phyloP scores from a whole-genome alignment of 2,797 vertebrate genomes.

The Parambassis ranga region DNA sequence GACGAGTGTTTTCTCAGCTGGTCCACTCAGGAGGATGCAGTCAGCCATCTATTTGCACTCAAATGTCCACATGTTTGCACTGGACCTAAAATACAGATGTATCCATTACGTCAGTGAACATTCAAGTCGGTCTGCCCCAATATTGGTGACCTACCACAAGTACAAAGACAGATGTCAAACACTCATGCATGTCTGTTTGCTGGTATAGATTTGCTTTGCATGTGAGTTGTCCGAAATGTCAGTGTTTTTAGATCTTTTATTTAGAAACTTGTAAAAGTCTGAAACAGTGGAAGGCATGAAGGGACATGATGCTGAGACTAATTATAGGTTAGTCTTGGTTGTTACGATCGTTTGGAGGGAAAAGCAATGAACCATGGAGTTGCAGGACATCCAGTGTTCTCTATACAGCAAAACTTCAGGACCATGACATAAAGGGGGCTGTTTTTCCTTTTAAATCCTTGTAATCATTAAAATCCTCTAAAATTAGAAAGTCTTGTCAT shows the following conservation, averaged over 20 bases:
- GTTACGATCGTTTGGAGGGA: conserved; percentile 17
- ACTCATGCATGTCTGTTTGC: not conserved
- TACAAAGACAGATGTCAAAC: conserved; percentile 54
- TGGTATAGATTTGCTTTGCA: conserved; percentile 6
- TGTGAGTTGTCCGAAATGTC: conserved; percentile 24
- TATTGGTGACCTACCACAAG: conserved; percentile 37
- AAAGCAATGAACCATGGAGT: conserved; percentile 4
- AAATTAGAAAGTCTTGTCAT: conserved; percentile 35
- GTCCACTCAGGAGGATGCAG: conserved; percentile 35
- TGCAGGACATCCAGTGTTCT: conserved; percentile 16
- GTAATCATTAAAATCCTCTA: conserved; percentile 11
- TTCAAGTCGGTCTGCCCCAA: conserved; percentile 10
- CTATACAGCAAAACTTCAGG: not conserved
- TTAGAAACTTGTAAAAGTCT: conserved; percentile 42
- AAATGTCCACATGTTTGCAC: conserved; percentile 48
- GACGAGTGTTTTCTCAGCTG: conserved; percentile 76
- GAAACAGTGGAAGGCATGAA: conserved; percentile 47
- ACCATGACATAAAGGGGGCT: conserved; percentile 13
- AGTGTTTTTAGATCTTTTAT: conserved; percentile 42
- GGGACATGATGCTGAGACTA: conserved; percentile 43
- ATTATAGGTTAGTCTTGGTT: conserved; percentile 33
- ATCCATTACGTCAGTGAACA: conserved; percentile 57
- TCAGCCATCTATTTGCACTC: conserved; percentile 32
- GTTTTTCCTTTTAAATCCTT: conserved; percentile 3
- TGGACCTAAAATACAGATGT: conserved; percentile 59